Evolutionary conservation across 1,140 invertebrate genomes (phyloP).

Genomic region (Amphibalanus amphitrite): DNA sequence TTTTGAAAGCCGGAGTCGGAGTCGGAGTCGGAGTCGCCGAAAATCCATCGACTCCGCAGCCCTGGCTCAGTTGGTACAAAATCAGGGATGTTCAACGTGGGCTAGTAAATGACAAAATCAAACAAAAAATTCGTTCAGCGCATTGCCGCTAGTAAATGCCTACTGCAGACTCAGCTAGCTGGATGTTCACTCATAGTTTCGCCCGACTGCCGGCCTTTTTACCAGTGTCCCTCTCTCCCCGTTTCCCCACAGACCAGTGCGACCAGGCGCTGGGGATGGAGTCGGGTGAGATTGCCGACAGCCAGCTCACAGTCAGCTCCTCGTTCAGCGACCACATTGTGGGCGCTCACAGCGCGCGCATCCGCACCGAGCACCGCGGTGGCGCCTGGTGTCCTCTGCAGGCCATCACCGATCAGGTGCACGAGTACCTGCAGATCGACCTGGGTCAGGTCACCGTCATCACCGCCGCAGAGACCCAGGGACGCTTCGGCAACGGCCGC

Average conservation of each 20-base stretch:
- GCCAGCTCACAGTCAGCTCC: slow-evolving; percentile 69
- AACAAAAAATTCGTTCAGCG: too few relatives aligned
- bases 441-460: slow-evolving; percentile 55
- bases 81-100: too few relatives aligned
- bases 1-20: too few relatives aligned
- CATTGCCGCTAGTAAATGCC: too few relatives aligned
- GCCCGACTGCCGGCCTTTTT: too few relatives aligned
- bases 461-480: slow-evolving; percentile 75
- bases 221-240: too few relatives aligned
- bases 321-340: slow-evolving; percentile 50
- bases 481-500: slow-evolving; percentile 82
- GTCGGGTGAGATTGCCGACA: slow-evolving; percentile 63
- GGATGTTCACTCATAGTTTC: too few relatives aligned
- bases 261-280: slow-evolving; percentile 71
- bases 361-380: slow-evolving; percentile 66
- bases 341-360: neutral
- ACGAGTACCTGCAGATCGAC: slow-evolving; percentile 76
- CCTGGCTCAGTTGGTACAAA: too few relatives aligned
- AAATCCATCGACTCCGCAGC: too few relatives aligned
- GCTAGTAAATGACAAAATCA: too few relatives aligned
- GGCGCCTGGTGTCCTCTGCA: slow-evolving; percentile 75
- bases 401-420: slow-evolving; percentile 42
- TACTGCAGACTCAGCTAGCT: too few relatives aligned
- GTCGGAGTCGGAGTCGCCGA: too few relatives aligned
- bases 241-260: slow-evolving; percentile 51